Evolutionary conservation across 1,140 invertebrate genomes (phyloP), one percentile per base, ranked within the genome.

Genomic region (Tetranychus urticae): DNA sequence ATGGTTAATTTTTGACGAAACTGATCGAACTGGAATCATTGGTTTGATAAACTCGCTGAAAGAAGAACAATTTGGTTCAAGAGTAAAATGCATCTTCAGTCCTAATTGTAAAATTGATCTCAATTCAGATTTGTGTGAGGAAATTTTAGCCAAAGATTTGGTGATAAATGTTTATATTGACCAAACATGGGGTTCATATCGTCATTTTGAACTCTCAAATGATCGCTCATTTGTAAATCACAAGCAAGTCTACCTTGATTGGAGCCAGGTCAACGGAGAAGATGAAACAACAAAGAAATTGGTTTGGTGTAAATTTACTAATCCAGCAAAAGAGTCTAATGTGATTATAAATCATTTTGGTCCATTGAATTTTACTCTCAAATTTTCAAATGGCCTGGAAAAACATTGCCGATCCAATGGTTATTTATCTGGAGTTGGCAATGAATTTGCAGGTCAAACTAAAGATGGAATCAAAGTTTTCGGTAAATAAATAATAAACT

Each of bases 351-450:
- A 52, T 52, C 31, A 31, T 23, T 52, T n/a, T 52, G n/a, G 13
- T 52, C n/a, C 50, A 52, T 31, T 52, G 2, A 23, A 52, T 52
- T 52, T 52, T 23, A 13, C 50, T 8, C 2, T 31, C 64, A 56
- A 75, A 97, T 65, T 90, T 91, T 2, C 89, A 87, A 35, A 92
- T 91, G 63, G 92, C 93, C 74, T 76, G 97, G 45, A 85, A 89
- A 37, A 88, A 6, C 10, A 31, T n/a, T 12, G 54, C 54, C 33
- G 77, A 97, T 47, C 92, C 8, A 58, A 54, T 36, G 63, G 64
- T 37, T 63, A 57, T 37, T 60, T 75, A 37, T 23, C 13, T n/a
- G 50, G 50, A 52, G 69, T 68, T 59, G 68, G 92, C 62, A 76
- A 97, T 66, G 92, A 97, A 73, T 96, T 93, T 70, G 80, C 87